Evolutionary conservation across 2,888 invertebrate species (phyloP), one percentile per base, ranked within the genome.

Genomic region (Synanthedon myopaeformis): DNA sequence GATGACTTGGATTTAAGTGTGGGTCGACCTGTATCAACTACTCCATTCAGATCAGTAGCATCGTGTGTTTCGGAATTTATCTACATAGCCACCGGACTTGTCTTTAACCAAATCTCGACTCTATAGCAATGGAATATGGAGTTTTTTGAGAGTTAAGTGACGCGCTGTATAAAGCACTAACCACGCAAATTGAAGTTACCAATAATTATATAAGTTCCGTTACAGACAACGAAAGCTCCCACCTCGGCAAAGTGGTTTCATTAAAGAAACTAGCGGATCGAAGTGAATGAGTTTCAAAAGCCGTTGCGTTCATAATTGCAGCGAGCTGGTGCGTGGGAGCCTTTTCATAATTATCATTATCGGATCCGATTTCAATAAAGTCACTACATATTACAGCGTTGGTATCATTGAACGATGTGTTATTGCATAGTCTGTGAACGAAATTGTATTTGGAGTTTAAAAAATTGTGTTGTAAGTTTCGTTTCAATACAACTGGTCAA

Each of bases 171-270:
- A 45, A 13, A 14, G 14, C 45, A 45, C 14, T 45, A 13, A 14
- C n/a, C 14, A 13, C 53, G 55, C 54, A 53, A 55, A 53, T 54
- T 51, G 55, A 57, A 63, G 65, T 67, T 72, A 72, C 67, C 69
- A 76, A 76, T 76, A 74, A 77, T 78, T 78, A 76, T 71, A 71
- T 76, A 75, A 77, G 73, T 67, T 70, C 72, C 72, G 72, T 73
- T 76, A 73, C 68, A 68, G 62, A 60, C 64, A 61, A 60, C 59
- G 62, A 64, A 65, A 64, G 49, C 49, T 49, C 65, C 69, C 70
- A 70, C 71, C 71, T 69, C 65, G 59, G 53, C 59, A 58, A 51
- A 56, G 59, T 61, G 67, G 60, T 72, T 75, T 74, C 70, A 74
- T 77, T 75, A 73, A 71, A 70, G 64, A 66, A 70, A 71, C 65